Evolutionary conservation across 2,797 vertebrate species (phyloP).

Genomic region (Chanos chanos): DNA sequence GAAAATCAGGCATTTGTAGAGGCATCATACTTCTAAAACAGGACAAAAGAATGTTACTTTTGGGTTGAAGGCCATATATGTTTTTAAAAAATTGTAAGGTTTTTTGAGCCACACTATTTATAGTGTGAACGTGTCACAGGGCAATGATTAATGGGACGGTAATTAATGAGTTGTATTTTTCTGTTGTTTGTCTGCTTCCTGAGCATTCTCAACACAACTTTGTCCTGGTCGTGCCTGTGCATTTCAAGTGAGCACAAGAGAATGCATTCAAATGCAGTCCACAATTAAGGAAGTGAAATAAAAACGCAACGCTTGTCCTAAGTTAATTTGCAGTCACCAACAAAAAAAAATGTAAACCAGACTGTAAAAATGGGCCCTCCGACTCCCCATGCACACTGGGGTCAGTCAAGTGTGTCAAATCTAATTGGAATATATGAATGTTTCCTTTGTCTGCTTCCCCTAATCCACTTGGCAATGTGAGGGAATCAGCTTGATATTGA

Average conservation of each 20-base stretch:
- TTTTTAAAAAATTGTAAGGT: too few relatives aligned
- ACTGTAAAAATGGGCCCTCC: conserved; percentile 46
- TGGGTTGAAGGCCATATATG: too few relatives aligned
- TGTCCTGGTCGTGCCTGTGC: conserved; percentile 22
- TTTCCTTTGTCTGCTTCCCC: conserved; percentile 59
- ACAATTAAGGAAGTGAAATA: conserved; percentile 55
- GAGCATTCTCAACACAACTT: neutral
- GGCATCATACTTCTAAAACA: too few relatives aligned
- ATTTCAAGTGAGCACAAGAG: conserved; percentile 24
- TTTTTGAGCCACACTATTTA: too few relatives aligned
- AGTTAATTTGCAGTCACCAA: conserved; percentile 62
- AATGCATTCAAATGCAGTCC: conserved; percentile 34
- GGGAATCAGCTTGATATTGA: conserved; percentile 44
- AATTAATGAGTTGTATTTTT: too few relatives aligned
- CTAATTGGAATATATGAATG: conserved; percentile 70
- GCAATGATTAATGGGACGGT: too few relatives aligned
- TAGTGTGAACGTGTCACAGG: too few relatives aligned
- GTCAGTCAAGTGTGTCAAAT: conserved; percentile 58
- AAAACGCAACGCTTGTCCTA: conserved; percentile 43
- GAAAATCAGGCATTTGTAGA: too few relatives aligned
- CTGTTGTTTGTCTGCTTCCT: conserved; percentile 29
- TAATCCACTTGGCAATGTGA: conserved; percentile 47
- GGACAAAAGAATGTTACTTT: too few relatives aligned
- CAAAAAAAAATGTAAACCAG: conserved; percentile 68
- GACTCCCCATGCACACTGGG: conserved; percentile 47